Base-by-base conservation (phyloP, 2,888 invertebrate genomes). In the Dynastes grantii region DNA sequence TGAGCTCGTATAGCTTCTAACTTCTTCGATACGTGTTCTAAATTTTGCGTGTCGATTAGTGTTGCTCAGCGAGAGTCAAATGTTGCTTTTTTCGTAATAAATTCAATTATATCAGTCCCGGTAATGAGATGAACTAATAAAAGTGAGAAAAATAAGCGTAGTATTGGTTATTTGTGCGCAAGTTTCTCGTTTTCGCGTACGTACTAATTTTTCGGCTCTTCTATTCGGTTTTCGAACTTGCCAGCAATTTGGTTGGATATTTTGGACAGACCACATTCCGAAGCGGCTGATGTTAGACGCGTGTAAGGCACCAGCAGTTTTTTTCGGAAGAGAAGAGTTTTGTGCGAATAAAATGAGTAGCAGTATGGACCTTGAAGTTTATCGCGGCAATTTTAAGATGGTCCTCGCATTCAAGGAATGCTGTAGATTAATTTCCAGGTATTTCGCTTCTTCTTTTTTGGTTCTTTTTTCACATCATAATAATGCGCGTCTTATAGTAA, bases 371-470 rank as follows among this genome's bases (percentile, higher is more conserved):
- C 55, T 78, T 40, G 79, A 79, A 22, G 79, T 76, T 61, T 79
- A 76, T 51, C 76, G 79, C 63, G 76, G 76, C n/a, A 79, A 79
- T 70, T 79, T 79, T 68, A 79, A 76, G 70, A 70, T 79, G 76
- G 68, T 78, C 16, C 65, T 78, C 8, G 78, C 78, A 16, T 65
- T 79, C 37, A 79, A 79, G 63, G 76, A 79, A 76, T 79, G 71
- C 53, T 79, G 76, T 45, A 79, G 71, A 76, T 16, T 79, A 55
- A 68, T 79, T 49, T 70, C 79, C 40, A 79, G 79, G 79, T 79
- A 79, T 77, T 11, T 45, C 8, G 8, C 8, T 58, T 9, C n/a
- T 22, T 22, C n/a, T 22, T 16, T 58, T 58, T 58, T 22, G 22
- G 22, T 58, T 5, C 8, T 16, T 53, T 45, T 45, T 45, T 45